Evolutionary conservation across 2,797 vertebrate genomes (phyloP).

Genomic region (Gymnopithys bicolor): DNA sequence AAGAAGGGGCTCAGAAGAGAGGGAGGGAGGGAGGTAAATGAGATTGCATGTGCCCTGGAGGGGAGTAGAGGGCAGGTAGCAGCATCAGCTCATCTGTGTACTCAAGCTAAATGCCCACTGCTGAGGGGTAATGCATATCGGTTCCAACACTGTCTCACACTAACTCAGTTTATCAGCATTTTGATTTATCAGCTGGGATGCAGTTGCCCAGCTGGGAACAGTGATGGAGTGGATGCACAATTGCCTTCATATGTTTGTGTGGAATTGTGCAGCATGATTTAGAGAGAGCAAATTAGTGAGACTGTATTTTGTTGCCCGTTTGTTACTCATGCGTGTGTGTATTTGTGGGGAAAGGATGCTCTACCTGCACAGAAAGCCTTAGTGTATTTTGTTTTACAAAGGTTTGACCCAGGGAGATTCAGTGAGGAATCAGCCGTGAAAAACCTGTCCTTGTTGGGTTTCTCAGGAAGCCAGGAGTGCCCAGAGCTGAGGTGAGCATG

Average conservation of each 20-base stretch:
- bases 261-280: background rate
- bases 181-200: background rate
- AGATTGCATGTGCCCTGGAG: background rate
- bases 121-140: background rate
- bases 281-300: background rate
- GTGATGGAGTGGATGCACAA: background rate
- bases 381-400: conserved; percentile 57
- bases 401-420: conserved; percentile 94
- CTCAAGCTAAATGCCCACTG: background rate
- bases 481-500: conserved; percentile 89
- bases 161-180: conserved; percentile 19
- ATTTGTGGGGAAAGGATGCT: background rate
- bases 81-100: background rate
- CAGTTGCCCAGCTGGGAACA: background rate
- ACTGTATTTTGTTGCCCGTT: background rate
- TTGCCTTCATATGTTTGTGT: background rate
- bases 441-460: conserved; percentile 90
- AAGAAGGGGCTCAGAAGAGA: background rate
- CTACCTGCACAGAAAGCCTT: background rate
- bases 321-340: rapidly evolving
- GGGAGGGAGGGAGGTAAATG: background rate
- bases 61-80: background rate
- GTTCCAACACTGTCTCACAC: background rate
- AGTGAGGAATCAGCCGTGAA: conserved; percentile 84
- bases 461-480: conserved; percentile 92